Conservation (phyloP, 1,140 invertebrate species). For the Drosophila pandora region DNA sequence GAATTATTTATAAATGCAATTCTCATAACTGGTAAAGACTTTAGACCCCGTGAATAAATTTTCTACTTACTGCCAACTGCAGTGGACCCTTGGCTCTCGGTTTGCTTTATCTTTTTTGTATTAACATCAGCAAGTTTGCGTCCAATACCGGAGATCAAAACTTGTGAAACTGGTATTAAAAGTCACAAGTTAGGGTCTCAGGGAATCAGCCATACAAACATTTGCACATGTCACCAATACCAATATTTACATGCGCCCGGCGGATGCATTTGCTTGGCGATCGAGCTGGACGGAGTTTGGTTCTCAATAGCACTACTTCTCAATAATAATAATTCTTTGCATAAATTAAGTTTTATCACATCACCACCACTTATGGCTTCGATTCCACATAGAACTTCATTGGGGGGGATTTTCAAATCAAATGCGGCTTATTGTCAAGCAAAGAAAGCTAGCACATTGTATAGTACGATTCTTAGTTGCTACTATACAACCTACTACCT, state of each 20-base stretch:
- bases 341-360: neutral
- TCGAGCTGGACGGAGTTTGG: neutral
- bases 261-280: slow-evolving; percentile 13
- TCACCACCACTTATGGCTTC: slow-evolving; percentile 33
- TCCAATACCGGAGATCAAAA: slow-evolving; percentile 84
- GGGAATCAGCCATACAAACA: slow-evolving; percentile 84
- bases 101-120: slow-evolving; percentile 39
- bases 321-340: neutral
- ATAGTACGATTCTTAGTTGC: slow-evolving; percentile 76
- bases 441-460: slow-evolving; percentile 84
- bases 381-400: slow-evolving; percentile 4
- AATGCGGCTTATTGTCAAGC: slow-evolving; percentile 81
- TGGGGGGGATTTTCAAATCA: slow-evolving; percentile 23
- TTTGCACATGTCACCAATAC: slow-evolving; percentile 81
- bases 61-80: neutral
- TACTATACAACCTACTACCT: slow-evolving; percentile 84
- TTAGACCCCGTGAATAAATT: neutral
- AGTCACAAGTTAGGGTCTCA: slow-evolving; percentile 84
- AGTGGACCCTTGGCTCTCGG: neutral
- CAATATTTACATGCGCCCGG: slow-evolving; percentile 48
- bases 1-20: neutral
- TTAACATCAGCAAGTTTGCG: slow-evolving; percentile 83
- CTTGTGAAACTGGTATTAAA: slow-evolving; percentile 84
- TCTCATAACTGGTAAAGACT: neutral
- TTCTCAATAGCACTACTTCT: slow-evolving; percentile 22